Conservation (phyloP, 2,797 vertebrate species). For the Malacoraja senta region DNA sequence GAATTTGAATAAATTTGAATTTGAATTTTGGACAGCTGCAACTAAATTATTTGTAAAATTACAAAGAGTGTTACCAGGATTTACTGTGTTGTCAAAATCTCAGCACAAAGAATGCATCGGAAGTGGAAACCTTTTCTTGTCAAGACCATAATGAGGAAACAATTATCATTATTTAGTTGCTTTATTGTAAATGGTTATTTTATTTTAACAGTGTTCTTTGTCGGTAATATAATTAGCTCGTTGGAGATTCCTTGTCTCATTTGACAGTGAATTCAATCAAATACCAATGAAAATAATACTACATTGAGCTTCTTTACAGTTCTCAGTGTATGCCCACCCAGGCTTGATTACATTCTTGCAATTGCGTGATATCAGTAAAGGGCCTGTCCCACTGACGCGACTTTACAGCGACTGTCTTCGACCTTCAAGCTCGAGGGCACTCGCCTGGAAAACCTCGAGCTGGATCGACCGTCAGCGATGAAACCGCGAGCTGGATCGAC, state of each 20-base stretch:
- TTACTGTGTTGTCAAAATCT: background rate
- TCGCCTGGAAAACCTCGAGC: too few relatives aligned
- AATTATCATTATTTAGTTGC: slow-evolving; percentile 24
- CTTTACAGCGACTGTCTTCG: too few relatives aligned
- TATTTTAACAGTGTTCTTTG: slow-evolving; percentile 18
- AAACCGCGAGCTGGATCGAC: too few relatives aligned
- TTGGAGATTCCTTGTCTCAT: slow-evolving; percentile 12
- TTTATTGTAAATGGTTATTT: background rate
- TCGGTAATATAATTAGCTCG: background rate
- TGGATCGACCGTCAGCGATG: too few relatives aligned
- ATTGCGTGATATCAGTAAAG: background rate
- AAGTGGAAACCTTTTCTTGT: slow-evolving; percentile 7
- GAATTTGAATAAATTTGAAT: background rate
- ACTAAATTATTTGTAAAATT: background rate
- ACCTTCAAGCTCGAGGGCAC: too few relatives aligned
- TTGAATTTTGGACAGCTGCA: background rate
- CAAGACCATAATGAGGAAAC: slow-evolving; percentile 22
- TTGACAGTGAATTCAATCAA: slow-evolving; percentile 28
- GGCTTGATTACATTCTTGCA: slow-evolving; percentile 14
- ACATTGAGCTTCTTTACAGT: background rate
- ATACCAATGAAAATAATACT: slow-evolving; percentile 18
- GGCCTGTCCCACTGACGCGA: too few relatives aligned
- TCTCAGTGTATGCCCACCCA: background rate
- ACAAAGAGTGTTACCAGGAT: background rate
- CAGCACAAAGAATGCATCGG: background rate